Evolutionary conservation across 2,797 vertebrate species (phyloP), one percentile per base, ranked within the genome.

Genomic region (Bradypus variegatus): DNA sequence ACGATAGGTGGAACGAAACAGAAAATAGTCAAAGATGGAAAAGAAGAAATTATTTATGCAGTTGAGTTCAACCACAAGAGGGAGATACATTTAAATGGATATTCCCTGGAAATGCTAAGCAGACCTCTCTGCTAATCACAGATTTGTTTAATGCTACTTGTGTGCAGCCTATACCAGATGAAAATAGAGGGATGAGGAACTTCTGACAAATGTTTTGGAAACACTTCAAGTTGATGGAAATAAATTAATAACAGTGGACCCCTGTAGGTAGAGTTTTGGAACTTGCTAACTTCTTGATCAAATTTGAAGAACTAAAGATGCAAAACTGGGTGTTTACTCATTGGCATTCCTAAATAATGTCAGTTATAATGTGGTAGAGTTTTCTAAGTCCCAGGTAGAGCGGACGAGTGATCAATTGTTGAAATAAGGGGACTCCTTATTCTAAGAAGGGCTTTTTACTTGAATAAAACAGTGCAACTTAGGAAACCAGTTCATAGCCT

Each of bases 351-450:
- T 99, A 70, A 99, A 99, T 97, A 99, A 99, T 0, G 99, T 99
- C 97, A 99, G 99, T 97, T 99, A 99, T 94, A 99, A 99, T 13
- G 99, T 99, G 94, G 99, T 99, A 97, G 99, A 99, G 97, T 99
- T 99, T 96, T 99, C 99, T 31, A 99, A 99, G 96, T 99, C 99
- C 10, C 99, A 99, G 99, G 99, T 99, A 83, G 99, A 99, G 96
- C 99, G 99, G 99, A 99, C 99, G 99, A 99, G 99, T 77, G 99
- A 99, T 97, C 99, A 99, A 95, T 97, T 99, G 96, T 99, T 99
- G 99, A n/a, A n/a, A n/a, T n/a, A n/a, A n/a, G n/a, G n/a, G n/a
- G n/a, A n/a, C n/a, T n/a, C n/a, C n/a, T 77, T 92, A 62, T 93
- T 94, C 95, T 64, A 89, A 67, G 64, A 97, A 95, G 95, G 93